phyloP scores from a whole-genome alignment of 2,888 invertebrate species.

The Drosophila austrosaltans region DNA sequence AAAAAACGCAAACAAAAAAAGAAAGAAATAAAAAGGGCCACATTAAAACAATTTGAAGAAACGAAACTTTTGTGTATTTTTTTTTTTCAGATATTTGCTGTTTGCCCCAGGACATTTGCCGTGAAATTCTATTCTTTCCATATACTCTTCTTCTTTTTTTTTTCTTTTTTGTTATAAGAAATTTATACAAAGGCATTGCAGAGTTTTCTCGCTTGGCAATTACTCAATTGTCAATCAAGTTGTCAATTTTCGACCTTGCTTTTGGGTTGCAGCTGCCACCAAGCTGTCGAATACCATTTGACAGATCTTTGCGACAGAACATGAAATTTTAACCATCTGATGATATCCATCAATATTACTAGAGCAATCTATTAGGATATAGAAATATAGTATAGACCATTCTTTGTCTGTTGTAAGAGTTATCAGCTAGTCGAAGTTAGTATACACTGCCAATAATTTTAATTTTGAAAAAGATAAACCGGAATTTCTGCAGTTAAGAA shows the following conservation, averaged over 20 bases:
- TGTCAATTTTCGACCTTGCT: conserved; percentile 69
- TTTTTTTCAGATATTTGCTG: conserved; percentile 14
- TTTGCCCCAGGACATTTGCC: conserved; percentile 54
- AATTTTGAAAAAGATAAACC: too few species aligned
- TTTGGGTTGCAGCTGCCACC: conserved; percentile 54
- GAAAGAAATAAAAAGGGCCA: background rate
- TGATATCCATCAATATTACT: conserved; percentile 13
- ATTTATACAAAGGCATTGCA: background rate
- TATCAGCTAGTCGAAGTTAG: background rate
- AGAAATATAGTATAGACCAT: conserved; percentile 29
- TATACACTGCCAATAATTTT: too few species aligned
- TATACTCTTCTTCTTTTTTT: background rate
- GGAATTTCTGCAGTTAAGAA: too few species aligned
- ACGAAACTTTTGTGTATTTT: conserved; percentile 29
- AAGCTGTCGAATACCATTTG: conserved; percentile 62
- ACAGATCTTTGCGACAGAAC: conserved; percentile 60
- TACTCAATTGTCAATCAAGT: conserved; percentile 80
- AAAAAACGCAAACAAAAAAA: background rate
- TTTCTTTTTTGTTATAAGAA: background rate
- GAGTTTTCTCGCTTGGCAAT: conserved; percentile 48
- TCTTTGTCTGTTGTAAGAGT: conserved; percentile 10
- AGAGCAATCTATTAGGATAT: background rate
- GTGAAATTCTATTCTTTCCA: conserved; percentile 12
- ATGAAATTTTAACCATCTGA: conserved; percentile 18
- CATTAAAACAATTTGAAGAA: conserved; percentile 11